A percentile compares a stretch with the other conserved stretches of the same genome.
Evolutionary conservation across 2,113 vertebrate species (phyloP).

Genomic region (Bothrops jararaca): DNA sequence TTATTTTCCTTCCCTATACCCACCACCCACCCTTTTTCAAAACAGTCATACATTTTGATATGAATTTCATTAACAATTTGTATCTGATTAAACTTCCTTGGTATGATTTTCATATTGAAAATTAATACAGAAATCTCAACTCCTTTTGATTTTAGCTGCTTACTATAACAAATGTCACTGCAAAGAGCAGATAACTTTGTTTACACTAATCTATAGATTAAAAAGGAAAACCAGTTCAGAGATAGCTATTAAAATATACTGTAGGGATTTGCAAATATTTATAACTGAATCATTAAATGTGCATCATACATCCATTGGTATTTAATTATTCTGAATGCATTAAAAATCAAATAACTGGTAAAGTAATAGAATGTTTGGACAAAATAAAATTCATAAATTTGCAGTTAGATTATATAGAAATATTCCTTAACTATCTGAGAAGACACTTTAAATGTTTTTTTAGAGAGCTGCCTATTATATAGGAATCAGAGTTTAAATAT

Average conservation of each 20-base stretch:
- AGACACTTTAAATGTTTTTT: neutral
- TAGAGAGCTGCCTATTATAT: neutral
- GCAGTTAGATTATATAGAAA: no score
- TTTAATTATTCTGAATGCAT: no score
- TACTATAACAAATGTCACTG: neutral
- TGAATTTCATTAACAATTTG: neutral
- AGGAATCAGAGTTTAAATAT: neutral
- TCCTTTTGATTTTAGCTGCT: neutral
- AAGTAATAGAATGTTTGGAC: neutral
- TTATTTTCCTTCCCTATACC: neutral
- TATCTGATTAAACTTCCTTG: neutral
- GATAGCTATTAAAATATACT: no score
- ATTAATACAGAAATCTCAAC: neutral
- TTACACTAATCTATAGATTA: neutral
- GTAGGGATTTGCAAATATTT: no score
- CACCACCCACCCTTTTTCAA: neutral
- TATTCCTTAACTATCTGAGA: neutral
- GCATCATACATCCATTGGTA: no score
- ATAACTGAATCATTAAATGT: no score
- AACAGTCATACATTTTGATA: neutral
- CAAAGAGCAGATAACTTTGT: neutral
- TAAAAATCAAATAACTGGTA: neutral
- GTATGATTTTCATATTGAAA: neutral
- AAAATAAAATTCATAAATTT: no score
- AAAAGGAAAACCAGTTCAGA: neutral